Evolutionary conservation across 1,140 invertebrate species (phyloP), one percentile per base, ranked within the genome.

Genomic region (Spodoptera frugiperda): DNA sequence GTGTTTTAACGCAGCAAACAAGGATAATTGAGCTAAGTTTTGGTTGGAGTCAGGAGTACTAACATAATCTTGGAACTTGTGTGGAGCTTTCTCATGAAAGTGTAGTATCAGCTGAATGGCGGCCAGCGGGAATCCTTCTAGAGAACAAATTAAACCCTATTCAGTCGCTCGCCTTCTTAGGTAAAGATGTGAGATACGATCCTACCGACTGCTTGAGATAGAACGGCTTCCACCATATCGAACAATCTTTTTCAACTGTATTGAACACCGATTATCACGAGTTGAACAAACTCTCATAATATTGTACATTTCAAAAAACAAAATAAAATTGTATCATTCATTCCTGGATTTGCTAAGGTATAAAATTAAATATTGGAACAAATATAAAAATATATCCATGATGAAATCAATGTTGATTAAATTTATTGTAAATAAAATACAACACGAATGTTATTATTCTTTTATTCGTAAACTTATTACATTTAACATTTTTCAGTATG

Each of bases 111-210:
- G 77, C 61, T 78, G 71, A 80, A 68, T 75, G 51, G 55, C 59
- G 73, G 70, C 53, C 65, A 57, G 68, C 46, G 54, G 72, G 61
- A 53, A 63, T 68, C 70, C 33, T 63, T 73, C 61, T 51, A 54
- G 51, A 39, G 71, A 78, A 77, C 82, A 81, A 80, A 83, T 83
- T 81, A 81, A 83, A 81, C 76, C 73, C 76, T 46, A 82, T 80
- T 82, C 78, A 80, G 48, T 57, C 68, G 71, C 57, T 68, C 55
- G 55, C 76, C 51, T 77, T 30, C 67, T 77, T 72, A 65, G 25
- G 33, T 74, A 74, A 67, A 76, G 74, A 78, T 74, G 30, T 48
- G 51, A 55, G 74, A 76, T 76, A 59, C 51, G 71, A n/a, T 49
- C 39, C 19, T 30, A 59, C 15, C 30, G 19, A 67, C 55, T 30